These are phyloP conservation scores for Oncorhynchus gorbuscha DNA, from an alignment of 2,113 vertebrate species.

Conservation along the genomic window DNA sequence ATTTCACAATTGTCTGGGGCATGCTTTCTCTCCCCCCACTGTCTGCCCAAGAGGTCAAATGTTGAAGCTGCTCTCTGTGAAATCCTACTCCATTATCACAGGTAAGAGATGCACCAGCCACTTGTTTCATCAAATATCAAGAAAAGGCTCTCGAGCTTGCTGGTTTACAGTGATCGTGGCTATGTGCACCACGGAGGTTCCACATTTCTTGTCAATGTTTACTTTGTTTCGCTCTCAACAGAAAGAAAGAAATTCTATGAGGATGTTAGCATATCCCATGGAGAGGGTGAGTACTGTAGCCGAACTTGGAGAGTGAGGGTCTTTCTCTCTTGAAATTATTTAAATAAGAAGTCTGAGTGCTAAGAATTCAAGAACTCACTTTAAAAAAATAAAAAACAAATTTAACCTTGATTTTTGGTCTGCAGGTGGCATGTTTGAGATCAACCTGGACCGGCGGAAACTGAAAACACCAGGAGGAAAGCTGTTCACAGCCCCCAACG, in stretches of 20 bases:
- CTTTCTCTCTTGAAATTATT: background rate
- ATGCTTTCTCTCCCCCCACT: constrained; percentile 20
- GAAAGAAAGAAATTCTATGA: constrained; percentile 92
- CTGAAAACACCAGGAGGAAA: constrained; percentile 93
- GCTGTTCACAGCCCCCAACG: constrained; percentile 87
- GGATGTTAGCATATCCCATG: constrained; percentile 90
- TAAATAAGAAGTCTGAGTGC: background rate
- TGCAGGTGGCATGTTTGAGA: constrained; percentile 87
- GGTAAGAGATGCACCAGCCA: constrained; percentile 45
- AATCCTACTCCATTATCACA: constrained; percentile 51
- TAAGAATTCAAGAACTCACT: background rate
- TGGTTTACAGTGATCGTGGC: too few species aligned
- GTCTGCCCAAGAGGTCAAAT: constrained; percentile 8
- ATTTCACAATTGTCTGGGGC: constrained; percentile 35
- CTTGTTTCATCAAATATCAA: too few species aligned
- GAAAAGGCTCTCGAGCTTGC: too few species aligned
- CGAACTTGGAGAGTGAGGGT: background rate
- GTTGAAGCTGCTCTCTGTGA: constrained; percentile 16
- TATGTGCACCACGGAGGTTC: background rate
- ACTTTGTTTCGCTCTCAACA: constrained; percentile 50
- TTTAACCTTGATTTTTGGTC: constrained; percentile 13
- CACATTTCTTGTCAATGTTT: background rate
- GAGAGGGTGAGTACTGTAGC: constrained; percentile 82
- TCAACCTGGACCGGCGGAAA: constrained; percentile 91
- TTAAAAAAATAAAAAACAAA: background rate